Base-by-base conservation (phyloP, 2,797 vertebrate genomes). In the Macropus fuliginosus region DNA sequence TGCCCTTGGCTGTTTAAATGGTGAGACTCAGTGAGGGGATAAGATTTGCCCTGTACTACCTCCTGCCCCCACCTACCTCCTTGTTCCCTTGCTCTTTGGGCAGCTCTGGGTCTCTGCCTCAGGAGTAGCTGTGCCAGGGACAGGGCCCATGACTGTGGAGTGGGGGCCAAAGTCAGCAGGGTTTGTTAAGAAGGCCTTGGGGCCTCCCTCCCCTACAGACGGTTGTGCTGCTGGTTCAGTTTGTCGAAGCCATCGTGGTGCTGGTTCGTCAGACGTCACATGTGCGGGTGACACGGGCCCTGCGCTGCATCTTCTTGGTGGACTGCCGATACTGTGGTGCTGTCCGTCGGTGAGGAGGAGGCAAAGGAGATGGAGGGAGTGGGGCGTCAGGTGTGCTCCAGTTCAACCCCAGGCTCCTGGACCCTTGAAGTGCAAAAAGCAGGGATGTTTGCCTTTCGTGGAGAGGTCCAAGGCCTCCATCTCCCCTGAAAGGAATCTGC, bases 291-390 rank as follows among this genome's bases (percentile, higher is more conserved):
- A 99, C 99, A 0, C 99, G 99, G 97, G 99, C 99, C 4, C 99
- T 99, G 95, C 99, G 99, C 95, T 99, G 99, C 55, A 99, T 99
- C 96, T 99, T 99, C 98, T 98, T 99, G 96, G 99, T 99, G 96
- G 99, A 99, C 98, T 99, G 99, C 96, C 99, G 99, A 97, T 99
- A 99, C 98, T 99, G 99, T 3, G 99, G 99, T 0, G 99, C 99
- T 0, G 99, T 99, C 96, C 99, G 99, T 96, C 99, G 99, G 99
- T 99, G 98, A 98, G 96, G 46, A 56, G n/a, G 54, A 0, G 3
- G 40, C 57, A 0, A 24, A 50, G 40, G 2, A 54, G 0, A 2
- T 29, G 52, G 40, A 21, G 1, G 90, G 56, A 14, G 8, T 6
- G 62, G n/a, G 54, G 21, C 14, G 52, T 11, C 55, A 50, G 55